These are phyloP conservation scores for Dendroctonus ponderosae DNA, from an alignment of 1,140 invertebrate species.

Conservation along the genomic window DNA sequence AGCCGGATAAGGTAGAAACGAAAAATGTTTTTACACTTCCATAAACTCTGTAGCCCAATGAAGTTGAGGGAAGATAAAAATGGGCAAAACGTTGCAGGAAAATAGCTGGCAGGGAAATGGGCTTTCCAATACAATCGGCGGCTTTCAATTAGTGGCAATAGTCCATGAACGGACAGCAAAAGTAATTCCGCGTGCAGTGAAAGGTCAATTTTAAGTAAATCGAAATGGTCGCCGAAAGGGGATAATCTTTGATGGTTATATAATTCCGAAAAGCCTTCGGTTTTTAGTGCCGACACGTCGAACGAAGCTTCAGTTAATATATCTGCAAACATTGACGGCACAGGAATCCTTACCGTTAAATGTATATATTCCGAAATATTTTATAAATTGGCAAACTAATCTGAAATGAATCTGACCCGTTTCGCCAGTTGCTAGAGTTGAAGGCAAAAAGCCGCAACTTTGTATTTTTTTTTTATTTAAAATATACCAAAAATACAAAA, in stretches of 20 bases:
- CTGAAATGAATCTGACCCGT: no score
- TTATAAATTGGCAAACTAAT: no score
- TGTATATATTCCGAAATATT: no score
- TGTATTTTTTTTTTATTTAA: no score
- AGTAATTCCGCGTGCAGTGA: conserved; percentile 7
- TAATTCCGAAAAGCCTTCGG: conserved; percentile 23
- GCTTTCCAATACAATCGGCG: conserved; percentile 7
- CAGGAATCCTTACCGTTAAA: no score
- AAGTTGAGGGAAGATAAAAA: no score
- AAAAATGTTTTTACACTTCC: no score
- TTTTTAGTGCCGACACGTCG: conserved; percentile 25
- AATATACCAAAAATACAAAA: no score
- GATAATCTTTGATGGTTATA: conserved; percentile 24
- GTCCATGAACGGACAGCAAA: conserved; percentile 13
- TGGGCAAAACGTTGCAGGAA: not conserved
- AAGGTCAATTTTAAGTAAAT: conserved; percentile 20
- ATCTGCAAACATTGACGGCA: conserved; percentile 5
- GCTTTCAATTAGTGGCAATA: conserved; percentile 10
- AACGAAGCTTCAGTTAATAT: conserved; percentile 18
- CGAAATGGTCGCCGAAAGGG: conserved; percentile 10
- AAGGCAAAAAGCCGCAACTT: no score
- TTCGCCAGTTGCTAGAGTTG: no score
- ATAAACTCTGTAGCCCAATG: no score
- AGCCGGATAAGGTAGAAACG: no score
- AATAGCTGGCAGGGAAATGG: conserved; percentile 2